Percentiles rank a stretch among this genome's conserved stretches.
Evolutionary conservation across 2,888 invertebrate genomes (phyloP).

Genomic region (Oxyscelio sp.): DNA sequence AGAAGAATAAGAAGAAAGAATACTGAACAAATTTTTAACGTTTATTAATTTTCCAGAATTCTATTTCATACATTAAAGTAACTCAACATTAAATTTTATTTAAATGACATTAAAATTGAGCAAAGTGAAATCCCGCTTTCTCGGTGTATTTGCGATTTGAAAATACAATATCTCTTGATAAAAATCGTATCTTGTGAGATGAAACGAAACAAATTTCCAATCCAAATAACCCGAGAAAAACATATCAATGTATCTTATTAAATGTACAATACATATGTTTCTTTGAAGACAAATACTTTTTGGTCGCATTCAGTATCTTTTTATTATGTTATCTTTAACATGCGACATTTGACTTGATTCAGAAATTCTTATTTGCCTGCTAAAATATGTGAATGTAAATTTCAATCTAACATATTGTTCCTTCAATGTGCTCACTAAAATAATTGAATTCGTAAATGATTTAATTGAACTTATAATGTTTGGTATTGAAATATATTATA

Average conservation of each 20-base stretch:
- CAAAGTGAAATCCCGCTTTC: not conserved
- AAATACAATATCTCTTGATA: constrained; percentile 1
- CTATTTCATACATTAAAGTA: no score
- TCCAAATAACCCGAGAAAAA: constrained; percentile 29
- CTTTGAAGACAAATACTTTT: constrained; percentile 37
- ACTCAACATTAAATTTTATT: not conserved
- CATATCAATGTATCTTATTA: constrained; percentile 32
- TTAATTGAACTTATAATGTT: not conserved
- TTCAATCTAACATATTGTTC: constrained; percentile 1
- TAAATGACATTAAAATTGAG: not conserved
- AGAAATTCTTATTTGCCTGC: constrained; percentile 13
- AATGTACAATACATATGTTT: constrained; percentile 28
- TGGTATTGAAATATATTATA: no score
- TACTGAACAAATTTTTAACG: no score
- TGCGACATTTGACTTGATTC: constrained; percentile 14
- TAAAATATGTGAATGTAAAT: constrained; percentile 3
- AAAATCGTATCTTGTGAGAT: not conserved
- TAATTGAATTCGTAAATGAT: not conserved
- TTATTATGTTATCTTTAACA: constrained; percentile 28
- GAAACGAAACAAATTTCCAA: constrained; percentile 20
- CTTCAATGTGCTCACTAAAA: not conserved
- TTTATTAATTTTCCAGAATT: no score
- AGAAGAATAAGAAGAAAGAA: no score
- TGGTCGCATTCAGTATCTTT: constrained; percentile 16
- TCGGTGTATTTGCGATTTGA: not conserved